Conservation (phyloP, 2,113 vertebrate species). For the Plecotus auritus region DNA sequence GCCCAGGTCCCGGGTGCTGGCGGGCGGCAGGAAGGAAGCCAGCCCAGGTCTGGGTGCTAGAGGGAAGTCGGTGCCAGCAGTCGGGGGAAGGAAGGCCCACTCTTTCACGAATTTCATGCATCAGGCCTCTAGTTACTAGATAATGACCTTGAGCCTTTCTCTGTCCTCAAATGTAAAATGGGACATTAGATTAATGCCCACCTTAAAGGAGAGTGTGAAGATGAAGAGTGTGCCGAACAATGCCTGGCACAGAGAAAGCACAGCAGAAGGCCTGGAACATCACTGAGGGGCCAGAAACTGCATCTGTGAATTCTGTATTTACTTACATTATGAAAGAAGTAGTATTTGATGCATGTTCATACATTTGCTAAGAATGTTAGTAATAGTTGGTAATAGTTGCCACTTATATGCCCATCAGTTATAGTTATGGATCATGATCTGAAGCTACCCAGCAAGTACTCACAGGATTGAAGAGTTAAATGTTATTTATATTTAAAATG, state of each 20-base stretch:
- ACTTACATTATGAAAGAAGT: background rate
- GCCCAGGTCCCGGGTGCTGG: too few relatives aligned
- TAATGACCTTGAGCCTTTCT: background rate
- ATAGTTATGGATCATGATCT: background rate
- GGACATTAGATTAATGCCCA: background rate
- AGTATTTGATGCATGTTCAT: background rate
- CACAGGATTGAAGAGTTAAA: background rate
- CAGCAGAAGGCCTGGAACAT: background rate
- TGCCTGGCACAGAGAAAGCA: background rate
- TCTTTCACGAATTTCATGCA: too few relatives aligned
- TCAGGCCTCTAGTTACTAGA: background rate
- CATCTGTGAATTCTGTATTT: background rate
- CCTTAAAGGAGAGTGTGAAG: background rate
- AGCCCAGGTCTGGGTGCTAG: too few relatives aligned
- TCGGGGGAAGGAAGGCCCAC: too few relatives aligned
- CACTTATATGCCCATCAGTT: too few relatives aligned
- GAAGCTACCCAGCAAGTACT: background rate
- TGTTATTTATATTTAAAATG: conserved; percentile 14
- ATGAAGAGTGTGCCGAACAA: background rate
- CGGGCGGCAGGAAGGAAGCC: too few relatives aligned
- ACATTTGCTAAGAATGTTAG: background rate
- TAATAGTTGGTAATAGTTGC: too few relatives aligned
- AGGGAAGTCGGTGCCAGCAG: too few relatives aligned
- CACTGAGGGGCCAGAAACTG: background rate
- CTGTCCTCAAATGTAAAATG: background rate